phyloP scores from a whole-genome alignment of 2,113 vertebrate genomes.

The Alethe castanea region DNA sequence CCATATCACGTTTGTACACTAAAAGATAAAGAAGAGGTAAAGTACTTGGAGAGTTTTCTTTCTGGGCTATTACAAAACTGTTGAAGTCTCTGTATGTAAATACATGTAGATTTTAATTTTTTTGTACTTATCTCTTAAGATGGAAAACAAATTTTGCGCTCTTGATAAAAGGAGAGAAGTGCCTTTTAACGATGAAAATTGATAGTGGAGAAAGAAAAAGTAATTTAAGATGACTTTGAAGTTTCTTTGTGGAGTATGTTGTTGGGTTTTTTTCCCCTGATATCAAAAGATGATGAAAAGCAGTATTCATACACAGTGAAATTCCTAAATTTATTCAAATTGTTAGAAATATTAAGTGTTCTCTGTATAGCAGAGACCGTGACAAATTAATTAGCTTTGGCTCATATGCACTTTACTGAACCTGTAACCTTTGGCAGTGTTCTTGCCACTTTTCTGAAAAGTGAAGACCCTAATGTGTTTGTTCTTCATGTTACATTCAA shows the following conservation, averaged over 20 bases:
- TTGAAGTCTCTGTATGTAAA: not conserved
- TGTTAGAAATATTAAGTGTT: not conserved
- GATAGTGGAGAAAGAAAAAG: not conserved
- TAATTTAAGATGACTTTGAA: not conserved
- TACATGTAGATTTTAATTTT: not conserved
- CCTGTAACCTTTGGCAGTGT: not conserved
- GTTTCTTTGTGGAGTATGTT: not conserved
- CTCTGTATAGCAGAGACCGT: not conserved
- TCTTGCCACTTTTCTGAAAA: not conserved
- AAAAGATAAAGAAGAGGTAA: slow-evolving; percentile 95
- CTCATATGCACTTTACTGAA: not conserved
- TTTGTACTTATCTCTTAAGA: not conserved
- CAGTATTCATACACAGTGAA: not conserved
- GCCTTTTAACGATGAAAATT: not conserved
- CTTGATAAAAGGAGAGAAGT: not conserved
- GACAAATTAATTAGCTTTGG: not conserved
- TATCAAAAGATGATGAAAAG: not conserved
- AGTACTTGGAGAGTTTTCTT: not conserved
- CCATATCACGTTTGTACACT: slow-evolving; percentile 96
- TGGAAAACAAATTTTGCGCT: not conserved
- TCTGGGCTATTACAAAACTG: not conserved
- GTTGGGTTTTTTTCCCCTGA: not conserved
- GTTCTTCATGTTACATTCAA: not conserved
- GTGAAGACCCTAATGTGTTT: not conserved
- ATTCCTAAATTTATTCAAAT: not conserved